Conservation (phyloP, 2,888 invertebrate species). For the Tholera decimalis region DNA sequence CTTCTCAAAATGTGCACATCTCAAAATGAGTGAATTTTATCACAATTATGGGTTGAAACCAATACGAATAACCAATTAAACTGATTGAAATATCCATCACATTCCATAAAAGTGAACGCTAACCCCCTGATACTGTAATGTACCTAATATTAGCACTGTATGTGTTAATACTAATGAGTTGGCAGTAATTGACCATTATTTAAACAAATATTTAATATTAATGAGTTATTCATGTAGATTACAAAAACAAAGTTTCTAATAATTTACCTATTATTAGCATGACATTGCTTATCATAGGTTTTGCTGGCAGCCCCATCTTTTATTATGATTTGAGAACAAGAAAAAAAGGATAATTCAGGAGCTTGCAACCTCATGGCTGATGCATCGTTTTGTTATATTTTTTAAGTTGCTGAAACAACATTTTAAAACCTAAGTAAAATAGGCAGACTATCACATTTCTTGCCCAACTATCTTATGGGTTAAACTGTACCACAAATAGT, state of each 20-base stretch:
- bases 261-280: background rate
- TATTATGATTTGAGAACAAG: background rate
- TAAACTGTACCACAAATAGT: background rate
- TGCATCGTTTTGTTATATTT: constrained; percentile 3
- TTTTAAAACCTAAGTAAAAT: constrained; percentile 2
- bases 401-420: constrained; percentile 23
- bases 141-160: too few species aligned
- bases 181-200: background rate
- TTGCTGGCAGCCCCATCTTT: background rate
- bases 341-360: background rate
- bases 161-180: background rate
- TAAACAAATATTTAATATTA: constrained; percentile 5
- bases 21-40: too few species aligned
- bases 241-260: background rate
- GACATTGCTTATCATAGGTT: constrained; percentile 13
- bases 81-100: background rate
- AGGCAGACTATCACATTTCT: background rate
- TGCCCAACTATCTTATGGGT: background rate
- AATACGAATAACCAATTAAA: too few species aligned
- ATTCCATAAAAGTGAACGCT: background rate
- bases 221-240: background rate
- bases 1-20: too few species aligned
- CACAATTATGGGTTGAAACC: too few species aligned
- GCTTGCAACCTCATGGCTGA: constrained; percentile 20
- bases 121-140: too few species aligned